Evolutionary conservation across 1,140 invertebrate species (phyloP).

Genomic region (Drosophila cardini): DNA sequence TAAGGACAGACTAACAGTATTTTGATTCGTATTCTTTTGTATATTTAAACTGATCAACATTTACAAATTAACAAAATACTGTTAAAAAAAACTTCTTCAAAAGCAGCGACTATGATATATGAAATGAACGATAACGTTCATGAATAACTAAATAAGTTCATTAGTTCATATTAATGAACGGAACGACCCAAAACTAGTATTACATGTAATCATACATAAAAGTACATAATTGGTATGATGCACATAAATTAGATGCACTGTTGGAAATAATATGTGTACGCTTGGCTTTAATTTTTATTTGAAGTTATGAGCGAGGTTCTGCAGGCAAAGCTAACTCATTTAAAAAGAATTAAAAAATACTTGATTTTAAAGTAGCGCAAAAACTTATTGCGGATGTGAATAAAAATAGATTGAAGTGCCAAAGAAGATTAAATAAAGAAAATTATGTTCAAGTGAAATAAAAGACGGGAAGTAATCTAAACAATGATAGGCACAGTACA

Average conservation of each 20-base stretch:
- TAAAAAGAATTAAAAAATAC: conserved; percentile 52
- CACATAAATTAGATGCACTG: conserved; percentile 46
- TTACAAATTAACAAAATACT: no score
- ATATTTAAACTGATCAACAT: no score
- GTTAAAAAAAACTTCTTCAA: no score
- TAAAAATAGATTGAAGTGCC: conserved; percentile 25
- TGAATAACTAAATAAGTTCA: no score
- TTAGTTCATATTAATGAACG: no score
- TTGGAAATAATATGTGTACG: conserved; percentile 45
- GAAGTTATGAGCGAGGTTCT: conserved; percentile 36
- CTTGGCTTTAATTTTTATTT: conserved; percentile 37
- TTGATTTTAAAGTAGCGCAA: conserved; percentile 36
- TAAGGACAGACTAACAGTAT: no score
- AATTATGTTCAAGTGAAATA: conserved; percentile 35
- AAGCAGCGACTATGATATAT: no score
- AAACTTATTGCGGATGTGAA: conserved; percentile 28
- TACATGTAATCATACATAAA: no score
- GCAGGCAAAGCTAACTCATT: conserved; percentile 40
- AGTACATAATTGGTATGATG: conserved; percentile 61
- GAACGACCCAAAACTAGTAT: no score
- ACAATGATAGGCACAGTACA: conserved; percentile 28
- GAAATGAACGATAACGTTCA: no score
- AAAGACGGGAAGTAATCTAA: conserved; percentile 69
- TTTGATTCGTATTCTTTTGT: no score
- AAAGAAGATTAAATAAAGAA: conserved; percentile 53